Evolutionary conservation across 2,113 vertebrate species (phyloP).

Genomic region (Halcyon malimbica): DNA sequence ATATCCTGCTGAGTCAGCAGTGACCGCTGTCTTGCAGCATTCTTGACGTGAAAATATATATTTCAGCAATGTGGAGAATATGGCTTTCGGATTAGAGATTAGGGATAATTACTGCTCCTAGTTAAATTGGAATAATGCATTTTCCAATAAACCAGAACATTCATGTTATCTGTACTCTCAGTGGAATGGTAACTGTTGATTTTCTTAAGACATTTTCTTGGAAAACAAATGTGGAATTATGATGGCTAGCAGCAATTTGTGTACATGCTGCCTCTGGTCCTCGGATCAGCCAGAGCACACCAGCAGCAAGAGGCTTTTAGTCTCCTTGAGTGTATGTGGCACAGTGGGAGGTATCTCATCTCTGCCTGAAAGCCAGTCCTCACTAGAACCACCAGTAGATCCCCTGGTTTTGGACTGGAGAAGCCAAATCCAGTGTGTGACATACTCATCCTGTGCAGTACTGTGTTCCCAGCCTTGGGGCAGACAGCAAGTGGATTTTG

Average conservation of each 20-base stretch:
- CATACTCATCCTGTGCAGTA: too few species aligned
- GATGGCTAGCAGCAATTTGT: background rate
- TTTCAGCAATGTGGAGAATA: background rate
- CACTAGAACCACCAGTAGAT: too few species aligned
- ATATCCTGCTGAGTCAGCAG: background rate
- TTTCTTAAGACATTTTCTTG: background rate
- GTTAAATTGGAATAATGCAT: background rate
- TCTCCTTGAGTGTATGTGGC: background rate
- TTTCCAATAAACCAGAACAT: slow-evolving; percentile 5
- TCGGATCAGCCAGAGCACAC: background rate
- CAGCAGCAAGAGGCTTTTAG: background rate
- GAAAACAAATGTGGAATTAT: background rate
- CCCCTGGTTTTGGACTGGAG: background rate
- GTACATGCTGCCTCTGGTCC: background rate
- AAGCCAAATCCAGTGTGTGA: background rate
- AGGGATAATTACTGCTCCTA: background rate
- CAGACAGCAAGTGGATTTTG: background rate
- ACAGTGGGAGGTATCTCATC: background rate
- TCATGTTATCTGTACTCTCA: background rate
- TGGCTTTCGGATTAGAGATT: background rate
- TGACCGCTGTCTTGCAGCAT: background rate
- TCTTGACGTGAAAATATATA: background rate
- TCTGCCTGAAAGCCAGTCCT: background rate
- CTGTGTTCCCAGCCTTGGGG: background rate
- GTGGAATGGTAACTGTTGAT: background rate